These are phyloP conservation scores for Drosophila jambulina DNA, from an alignment of 1,140 invertebrate species.

Conservation along the genomic window DNA sequence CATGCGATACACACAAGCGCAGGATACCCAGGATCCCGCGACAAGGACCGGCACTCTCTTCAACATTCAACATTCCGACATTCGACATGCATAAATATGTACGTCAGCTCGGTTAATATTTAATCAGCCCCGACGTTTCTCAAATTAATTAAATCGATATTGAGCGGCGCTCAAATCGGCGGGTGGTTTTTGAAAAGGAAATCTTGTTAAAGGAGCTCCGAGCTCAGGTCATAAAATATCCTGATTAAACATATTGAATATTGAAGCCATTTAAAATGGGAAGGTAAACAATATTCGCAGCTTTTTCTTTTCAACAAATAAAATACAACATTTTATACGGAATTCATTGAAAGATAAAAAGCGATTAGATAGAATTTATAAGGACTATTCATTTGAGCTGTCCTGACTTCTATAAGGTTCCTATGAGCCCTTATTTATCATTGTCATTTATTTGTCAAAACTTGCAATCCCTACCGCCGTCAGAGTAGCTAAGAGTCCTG, in stretches of 20 bases:
- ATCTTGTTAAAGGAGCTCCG: not conserved
- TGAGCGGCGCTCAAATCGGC: not conserved
- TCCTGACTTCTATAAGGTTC: not conserved
- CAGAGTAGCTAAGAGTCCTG: slow-evolving; percentile 17
- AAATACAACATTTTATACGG: not conserved
- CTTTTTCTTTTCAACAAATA: not conserved
- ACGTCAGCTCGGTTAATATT: slow-evolving; percentile 50
- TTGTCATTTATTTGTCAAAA: slow-evolving; percentile 27
- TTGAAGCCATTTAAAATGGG: no score
- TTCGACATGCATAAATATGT: slow-evolving; percentile 46
- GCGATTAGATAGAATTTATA: not conserved
- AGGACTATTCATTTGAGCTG: not conserved
- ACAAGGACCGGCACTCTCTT: slow-evolving; percentile 23
- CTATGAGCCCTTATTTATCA: not conserved
- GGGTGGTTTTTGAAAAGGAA: not conserved
- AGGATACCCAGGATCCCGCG: slow-evolving; percentile 5
- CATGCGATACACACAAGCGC: slow-evolving; percentile 50
- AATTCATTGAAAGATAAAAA: not conserved
- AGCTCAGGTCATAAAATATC: not conserved
- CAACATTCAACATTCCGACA: slow-evolving; percentile 31
- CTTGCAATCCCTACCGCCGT: slow-evolving; percentile 1
- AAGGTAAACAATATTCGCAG: not conserved
- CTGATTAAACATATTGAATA: not conserved
- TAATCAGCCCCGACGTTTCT: slow-evolving; percentile 41
- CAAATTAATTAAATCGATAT: slow-evolving; percentile 65